Base-by-base conservation (phyloP, 2,888 invertebrate genomes). In the Philonicus albiceps region DNA sequence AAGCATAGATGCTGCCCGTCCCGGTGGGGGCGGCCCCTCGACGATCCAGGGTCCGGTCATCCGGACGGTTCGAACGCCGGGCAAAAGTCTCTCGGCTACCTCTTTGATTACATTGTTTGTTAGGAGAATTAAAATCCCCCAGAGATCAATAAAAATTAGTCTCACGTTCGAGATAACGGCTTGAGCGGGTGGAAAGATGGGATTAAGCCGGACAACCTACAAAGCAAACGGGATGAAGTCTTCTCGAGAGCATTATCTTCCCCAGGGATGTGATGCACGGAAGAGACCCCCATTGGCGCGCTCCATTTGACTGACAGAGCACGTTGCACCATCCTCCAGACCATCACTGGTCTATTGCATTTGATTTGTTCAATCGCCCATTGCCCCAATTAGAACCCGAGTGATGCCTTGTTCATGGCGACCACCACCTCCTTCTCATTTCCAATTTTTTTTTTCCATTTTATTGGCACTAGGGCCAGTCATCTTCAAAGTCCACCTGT, bases 121-220 rank as follows among this genome's bases (percentile, higher is more conserved):
- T 86, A 74, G 55, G 81, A 86, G 84, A 88, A 86, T 87, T 55
- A 86, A 86, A 87, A 86, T 87, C 88, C 86, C 73, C 87, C 43
- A 64, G 87, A 78, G 87, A 88, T 88, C 87, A 88, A 88, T 88
- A 88, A 88, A 88, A 87, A 87, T 87, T 86, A 87, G 88, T 87
- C 87, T 88, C 88, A 88, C 88, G 88, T 88, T 80, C 85, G 64
- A 85, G 84, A 85, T 74, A 81, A 81, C 84, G 40, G 84, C 73
- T 73, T 43, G 73, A 73, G 30, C 22, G 73, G 19, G 55, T 34
- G 34, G 31, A 31, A 34, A 49, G 49, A 81, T 53, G 31, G 49
- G 55, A 49, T 78, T 78, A 27, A 78, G 22, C 49, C 49, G 78
- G 78, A 49, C 49, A 78, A 78, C 30, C 78, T 78, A 49, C 78